These are phyloP conservation scores for Montipora capricornis DNA, from an alignment of 64 coral and sea anemone species.

Conservation along the genomic window DNA sequence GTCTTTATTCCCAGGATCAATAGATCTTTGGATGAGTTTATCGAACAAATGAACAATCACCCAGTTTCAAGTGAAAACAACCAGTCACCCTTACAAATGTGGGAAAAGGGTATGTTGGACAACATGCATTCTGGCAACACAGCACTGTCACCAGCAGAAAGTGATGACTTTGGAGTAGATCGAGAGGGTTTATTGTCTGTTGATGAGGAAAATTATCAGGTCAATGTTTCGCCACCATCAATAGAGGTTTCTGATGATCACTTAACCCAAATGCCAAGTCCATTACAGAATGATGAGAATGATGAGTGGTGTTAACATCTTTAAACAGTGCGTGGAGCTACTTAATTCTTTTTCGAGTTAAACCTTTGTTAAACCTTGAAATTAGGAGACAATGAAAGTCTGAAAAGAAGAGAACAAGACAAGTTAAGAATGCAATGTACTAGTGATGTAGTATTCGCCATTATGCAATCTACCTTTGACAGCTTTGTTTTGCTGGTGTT, in stretches of 20 bases:
- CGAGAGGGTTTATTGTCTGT: conserved; percentile 60
- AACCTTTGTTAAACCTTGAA: neutral
- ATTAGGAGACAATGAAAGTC: neutral
- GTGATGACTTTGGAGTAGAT: conserved; percentile 56
- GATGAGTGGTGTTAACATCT: conserved; percentile 57
- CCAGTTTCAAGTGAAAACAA: conserved; percentile 87
- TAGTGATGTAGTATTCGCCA: neutral
- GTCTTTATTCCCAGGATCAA: conserved; percentile 79
- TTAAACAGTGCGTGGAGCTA: conserved; percentile 64
- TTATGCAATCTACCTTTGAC: neutral
- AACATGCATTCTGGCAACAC: conserved; percentile 79
- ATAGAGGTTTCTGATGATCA: conserved; percentile 39
- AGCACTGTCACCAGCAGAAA: conserved; percentile 31
- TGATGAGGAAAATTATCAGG: conserved; percentile 77
- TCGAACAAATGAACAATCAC: conserved; percentile 82
- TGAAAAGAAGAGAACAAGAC: conserved; percentile 1
- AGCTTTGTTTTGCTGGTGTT: conserved; percentile 1
- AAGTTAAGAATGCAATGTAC: neutral
- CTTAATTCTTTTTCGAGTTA: neutral
- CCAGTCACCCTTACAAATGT: conserved; percentile 80
- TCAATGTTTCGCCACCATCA: conserved; percentile 31
- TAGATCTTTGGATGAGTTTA: conserved; percentile 80
- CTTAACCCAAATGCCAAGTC: conserved; percentile 37
- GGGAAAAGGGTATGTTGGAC: conserved; percentile 84
- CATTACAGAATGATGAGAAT: conserved; percentile 66